These are phyloP conservation scores for Aphrophora alni DNA, from an alignment of 2,888 invertebrate species.

Conservation along the genomic window DNA sequence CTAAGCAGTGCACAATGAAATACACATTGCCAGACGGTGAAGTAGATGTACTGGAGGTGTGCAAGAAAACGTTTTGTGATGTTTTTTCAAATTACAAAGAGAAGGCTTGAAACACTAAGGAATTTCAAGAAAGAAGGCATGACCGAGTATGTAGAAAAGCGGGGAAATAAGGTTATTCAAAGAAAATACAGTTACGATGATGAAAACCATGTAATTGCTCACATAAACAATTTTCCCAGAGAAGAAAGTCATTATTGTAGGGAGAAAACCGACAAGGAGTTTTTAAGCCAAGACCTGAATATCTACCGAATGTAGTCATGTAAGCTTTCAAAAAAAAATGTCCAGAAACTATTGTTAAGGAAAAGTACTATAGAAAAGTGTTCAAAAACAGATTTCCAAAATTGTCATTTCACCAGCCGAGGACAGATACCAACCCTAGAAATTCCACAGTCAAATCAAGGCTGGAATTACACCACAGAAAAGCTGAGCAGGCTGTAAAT, in stretches of 20 bases:
- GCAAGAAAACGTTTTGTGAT: conserved; percentile 44
- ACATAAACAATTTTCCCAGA: conserved; percentile 37
- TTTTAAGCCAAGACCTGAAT: conserved; percentile 32
- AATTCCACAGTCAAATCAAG: neutral
- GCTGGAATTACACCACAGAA: neutral
- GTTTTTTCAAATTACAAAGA: conserved; percentile 42
- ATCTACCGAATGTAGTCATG: neutral
- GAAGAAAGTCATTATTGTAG: conserved; percentile 37
- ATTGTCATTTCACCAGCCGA: conserved; percentile 13
- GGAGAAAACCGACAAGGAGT: conserved; percentile 29
- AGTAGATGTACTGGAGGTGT: conserved; percentile 43
- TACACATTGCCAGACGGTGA: conserved; percentile 44
- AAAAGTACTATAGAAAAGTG: neutral
- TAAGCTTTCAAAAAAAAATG: conserved; percentile 34
- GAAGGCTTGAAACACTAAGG: conserved; percentile 34
- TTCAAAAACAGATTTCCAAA: conserved; percentile 25
- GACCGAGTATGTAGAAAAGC: conserved; percentile 22
- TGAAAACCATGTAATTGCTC: conserved; percentile 32
- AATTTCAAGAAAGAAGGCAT: conserved; percentile 28
- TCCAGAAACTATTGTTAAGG: neutral
- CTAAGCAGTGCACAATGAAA: no score
- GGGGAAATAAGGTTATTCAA: conserved; percentile 25
- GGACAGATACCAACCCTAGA: neutral
- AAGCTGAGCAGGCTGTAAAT: neutral
- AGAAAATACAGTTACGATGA: conserved; percentile 35